Evolutionary conservation across 1,140 invertebrate species (phyloP).

Genomic region (Bombus vancouverensis): DNA sequence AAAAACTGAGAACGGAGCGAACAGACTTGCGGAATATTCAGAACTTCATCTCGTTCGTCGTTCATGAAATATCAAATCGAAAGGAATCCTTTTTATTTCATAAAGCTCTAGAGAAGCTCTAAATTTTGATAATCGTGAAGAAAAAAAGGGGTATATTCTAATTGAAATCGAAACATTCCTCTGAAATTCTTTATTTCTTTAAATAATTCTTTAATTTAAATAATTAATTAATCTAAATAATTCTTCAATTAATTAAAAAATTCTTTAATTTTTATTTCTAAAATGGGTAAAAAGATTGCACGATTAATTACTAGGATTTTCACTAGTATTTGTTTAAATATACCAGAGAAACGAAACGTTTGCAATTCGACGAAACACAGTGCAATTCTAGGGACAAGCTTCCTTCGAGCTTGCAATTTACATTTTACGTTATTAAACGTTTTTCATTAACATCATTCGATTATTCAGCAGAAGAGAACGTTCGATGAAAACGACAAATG

Average conservation of each 20-base stretch:
- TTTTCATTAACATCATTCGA: neutral
- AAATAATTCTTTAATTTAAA: too few species aligned
- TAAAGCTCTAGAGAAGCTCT: too few species aligned
- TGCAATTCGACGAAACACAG: neutral
- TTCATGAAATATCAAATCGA: constrained; percentile 2
- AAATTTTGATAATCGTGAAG: neutral
- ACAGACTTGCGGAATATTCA: neutral
- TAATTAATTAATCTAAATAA: too few species aligned
- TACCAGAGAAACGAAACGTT: neutral
- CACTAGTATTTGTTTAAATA: neutral
- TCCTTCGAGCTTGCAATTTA: neutral
- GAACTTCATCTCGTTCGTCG: neutral
- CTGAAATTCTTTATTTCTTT: neutral
- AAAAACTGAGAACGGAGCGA: neutral
- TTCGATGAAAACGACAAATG: too few species aligned
- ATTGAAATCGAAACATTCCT: neutral
- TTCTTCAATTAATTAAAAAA: too few species aligned
- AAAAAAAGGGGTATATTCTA: too few species aligned
- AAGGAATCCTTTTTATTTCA: neutral
- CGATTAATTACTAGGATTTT: neutral
- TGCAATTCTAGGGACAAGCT: neutral
- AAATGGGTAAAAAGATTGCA: neutral
- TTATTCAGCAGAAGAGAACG: too few species aligned
- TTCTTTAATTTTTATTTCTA: too few species aligned
- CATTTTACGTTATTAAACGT: neutral